Conservation (phyloP, 2,113 vertebrate species). For the Trichechus manatus region DNA sequence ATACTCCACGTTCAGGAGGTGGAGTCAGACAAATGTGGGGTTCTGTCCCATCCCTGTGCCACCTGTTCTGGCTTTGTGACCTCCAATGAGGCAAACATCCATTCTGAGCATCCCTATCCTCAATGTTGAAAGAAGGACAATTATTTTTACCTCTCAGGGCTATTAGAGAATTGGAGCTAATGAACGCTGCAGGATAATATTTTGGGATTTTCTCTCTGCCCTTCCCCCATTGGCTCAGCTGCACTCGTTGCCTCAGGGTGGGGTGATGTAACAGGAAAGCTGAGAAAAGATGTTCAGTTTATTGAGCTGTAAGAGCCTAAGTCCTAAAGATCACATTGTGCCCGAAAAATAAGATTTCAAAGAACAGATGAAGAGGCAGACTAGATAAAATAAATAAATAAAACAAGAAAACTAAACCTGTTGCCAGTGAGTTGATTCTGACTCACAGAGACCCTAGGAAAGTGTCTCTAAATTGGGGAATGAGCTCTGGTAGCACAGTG, state of each 20-base stretch:
- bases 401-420: neutral
- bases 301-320: neutral
- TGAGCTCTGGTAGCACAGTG: too few relatives aligned
- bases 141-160: neutral
- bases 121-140: neutral
- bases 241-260: neutral
- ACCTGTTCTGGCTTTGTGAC: too few relatives aligned
- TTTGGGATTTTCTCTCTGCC: neutral
- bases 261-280: neutral
- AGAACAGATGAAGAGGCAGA: neutral
- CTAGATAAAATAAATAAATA: too few relatives aligned
- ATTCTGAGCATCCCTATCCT: neutral
- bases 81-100: neutral
- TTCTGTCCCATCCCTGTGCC: fast-evolving
- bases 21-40: neutral
- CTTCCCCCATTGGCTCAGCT: neutral
- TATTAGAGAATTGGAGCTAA: neutral
- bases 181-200: neutral
- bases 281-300: neutral
- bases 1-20: neutral
- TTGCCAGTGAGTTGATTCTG: neutral
- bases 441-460: neutral
- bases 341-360: neutral
- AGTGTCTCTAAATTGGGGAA: neutral
- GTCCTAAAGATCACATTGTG: neutral